A percentile compares a stretch with the other conserved stretches of the same genome.
Evolutionary conservation across 2,888 invertebrate species (phyloP).

Genomic region (Meandrusa payeni): DNA sequence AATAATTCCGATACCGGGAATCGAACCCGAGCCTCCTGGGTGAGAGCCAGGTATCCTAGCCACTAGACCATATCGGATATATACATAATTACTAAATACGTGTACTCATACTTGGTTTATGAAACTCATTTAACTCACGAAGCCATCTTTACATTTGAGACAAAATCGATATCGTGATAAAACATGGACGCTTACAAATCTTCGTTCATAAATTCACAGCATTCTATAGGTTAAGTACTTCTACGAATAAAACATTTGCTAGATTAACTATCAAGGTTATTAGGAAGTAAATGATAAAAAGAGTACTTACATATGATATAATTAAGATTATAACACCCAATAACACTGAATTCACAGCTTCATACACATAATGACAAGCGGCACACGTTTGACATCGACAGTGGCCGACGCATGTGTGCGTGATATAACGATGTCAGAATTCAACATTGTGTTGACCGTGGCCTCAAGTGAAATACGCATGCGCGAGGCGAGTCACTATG

Average conservation of each 20-base stretch:
- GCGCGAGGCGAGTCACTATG: slow-evolving; percentile 47
- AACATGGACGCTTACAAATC: neutral
- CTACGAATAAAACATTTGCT: too few species aligned
- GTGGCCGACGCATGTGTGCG: slow-evolving; percentile 53
- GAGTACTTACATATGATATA: slow-evolving; percentile 50
- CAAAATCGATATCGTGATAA: too few species aligned
- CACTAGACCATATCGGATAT: slow-evolving; percentile 73
- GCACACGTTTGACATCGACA: slow-evolving; percentile 55
- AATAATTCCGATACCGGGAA: slow-evolving; percentile 82
- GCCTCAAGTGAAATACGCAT: slow-evolving; percentile 63
- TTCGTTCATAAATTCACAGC: neutral
- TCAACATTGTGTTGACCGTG: slow-evolving; percentile 55
- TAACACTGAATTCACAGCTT: slow-evolving; percentile 43
- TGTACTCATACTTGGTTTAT: neutral
- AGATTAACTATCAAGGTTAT: neutral
- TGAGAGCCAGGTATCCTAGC: slow-evolving; percentile 82
- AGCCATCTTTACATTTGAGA: too few species aligned
- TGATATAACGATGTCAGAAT: slow-evolving; percentile 26
- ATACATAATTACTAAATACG: neutral
- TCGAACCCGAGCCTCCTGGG: slow-evolving; percentile 86
- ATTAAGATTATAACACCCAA: slow-evolving; percentile 29
- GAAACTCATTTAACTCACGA: too few species aligned
- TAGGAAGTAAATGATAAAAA: slow-evolving; percentile 23
- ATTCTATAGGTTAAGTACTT: too few species aligned
- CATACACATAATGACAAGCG: slow-evolving; percentile 52